Base-by-base conservation (phyloP, 2,888 invertebrate genomes). In the Neoaliturus tenellus region DNA sequence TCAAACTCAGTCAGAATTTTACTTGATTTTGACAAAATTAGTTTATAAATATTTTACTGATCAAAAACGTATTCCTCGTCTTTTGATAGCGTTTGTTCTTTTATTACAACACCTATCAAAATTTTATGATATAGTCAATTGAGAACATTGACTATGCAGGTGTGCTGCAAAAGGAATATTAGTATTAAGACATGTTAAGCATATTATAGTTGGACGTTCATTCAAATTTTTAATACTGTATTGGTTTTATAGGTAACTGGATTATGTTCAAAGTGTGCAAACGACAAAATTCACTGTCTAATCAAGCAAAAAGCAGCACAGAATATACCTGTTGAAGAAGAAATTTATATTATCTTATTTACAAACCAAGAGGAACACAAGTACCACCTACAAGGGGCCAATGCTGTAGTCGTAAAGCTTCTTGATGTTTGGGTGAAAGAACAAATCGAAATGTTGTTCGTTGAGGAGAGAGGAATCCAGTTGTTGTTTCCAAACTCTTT, bases 231-330 rank as follows among this genome's bases (percentile, higher is more conserved):
- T 44, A 17, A n/a, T n/a, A n/a, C 17, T 71, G 31, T 0, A n/a
- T n/a, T n/a, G n/a, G n/a, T n/a, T n/a, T 69, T 69, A 25, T 35
- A 71, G 71, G 31, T 71, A 12, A 71, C 71, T 71, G 71, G 71
- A 28, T 8, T 12, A 28, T 35, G n/a, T 17, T 33, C 4, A 23
- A 31, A 5, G 2, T 10, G 12, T 25, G 33, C 44, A 14, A 44
- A 8, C 14, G 44, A 44, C 4, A 12, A 44, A 44, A 44, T 12
- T 44, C 17, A 12, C 12, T 17, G 12, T 3, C 1, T 12, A 44
- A 44, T 44, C 44, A 44, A 44, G 44, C 10, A 44, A 17, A 12
- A 4, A 17, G 17, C 17, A 44, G 44, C 44, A 14, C 14, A 44
- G 2, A 17, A 17, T 4, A 14, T 12, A 8, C 6, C 4, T 14